Evolutionary conservation across 2,888 invertebrate genomes (phyloP), one percentile per base, ranked within the genome.

Genomic region (Drosophila maculinotata): DNA sequence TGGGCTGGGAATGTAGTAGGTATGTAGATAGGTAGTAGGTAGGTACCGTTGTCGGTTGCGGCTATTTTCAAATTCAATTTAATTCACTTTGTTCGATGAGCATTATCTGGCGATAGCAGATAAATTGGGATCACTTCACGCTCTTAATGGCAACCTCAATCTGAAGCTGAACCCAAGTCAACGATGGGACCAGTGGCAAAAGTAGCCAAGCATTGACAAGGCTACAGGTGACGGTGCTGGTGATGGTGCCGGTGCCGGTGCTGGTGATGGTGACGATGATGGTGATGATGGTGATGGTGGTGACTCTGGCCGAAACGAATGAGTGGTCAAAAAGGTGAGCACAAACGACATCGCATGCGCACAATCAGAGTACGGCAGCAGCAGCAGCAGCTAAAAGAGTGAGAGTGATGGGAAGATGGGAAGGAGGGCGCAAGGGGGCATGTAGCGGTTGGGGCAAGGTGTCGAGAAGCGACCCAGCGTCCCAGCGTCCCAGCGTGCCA

Each of bases 11-110:
- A 17, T 38, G n/a, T 17, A 8, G n/a, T n/a, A n/a, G n/a, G n/a
- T n/a, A n/a, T n/a, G n/a, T n/a, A n/a, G n/a, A n/a, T n/a, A n/a
- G n/a, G n/a, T n/a, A n/a, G n/a, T n/a, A n/a, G n/a, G n/a, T n/a
- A 7, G 33, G 15, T 64, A 62, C 62, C 65, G 65, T 65, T 42
- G 15, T 36, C 10, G 15, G 49, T 35, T 51, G 60, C 73, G 73
- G 87, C 76, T 87, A 85, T 89, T 89, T 88, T 89, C 79, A 74
- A 83, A 80, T 85, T 88, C 91, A 91, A 90, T 91, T 90, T 90
- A 91, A 91, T 90, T 90, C 91, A 90, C 90, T 90, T 90, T 90
- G 90, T 90, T 90, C 91, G 90, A 87, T 91, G 90, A 90, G 90
- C 90, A 90, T 90, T 91, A 91, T 90, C 90, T 81, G 83, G 64